Evolutionary conservation across 2,888 invertebrate species (phyloP).

Genomic region (Fragum sueziense): DNA sequence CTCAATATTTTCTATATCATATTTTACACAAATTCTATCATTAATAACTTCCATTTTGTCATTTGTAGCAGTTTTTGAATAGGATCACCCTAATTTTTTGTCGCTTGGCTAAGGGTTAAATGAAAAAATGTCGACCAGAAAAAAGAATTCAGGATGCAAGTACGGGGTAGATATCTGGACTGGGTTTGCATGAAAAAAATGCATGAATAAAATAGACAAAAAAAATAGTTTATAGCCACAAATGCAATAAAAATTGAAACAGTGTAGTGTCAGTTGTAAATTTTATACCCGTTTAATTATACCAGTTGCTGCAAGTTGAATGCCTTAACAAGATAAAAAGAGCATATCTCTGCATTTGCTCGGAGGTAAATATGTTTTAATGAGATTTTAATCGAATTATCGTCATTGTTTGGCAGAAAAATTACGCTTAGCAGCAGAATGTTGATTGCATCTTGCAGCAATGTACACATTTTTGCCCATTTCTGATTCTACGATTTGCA

Average conservation of each 20-base stretch:
- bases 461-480: not conserved
- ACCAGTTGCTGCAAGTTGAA: conserved; percentile 16
- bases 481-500: conserved; percentile 1
- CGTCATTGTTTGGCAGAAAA: conserved; percentile 24
- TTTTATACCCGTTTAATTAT: conserved; percentile 24
- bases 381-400: conserved; percentile 19
- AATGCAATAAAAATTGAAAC: conserved; percentile 17
- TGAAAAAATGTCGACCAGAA: too few species aligned
- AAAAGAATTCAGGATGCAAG: too few species aligned
- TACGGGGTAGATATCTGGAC: too few species aligned
- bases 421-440: conserved; percentile 1
- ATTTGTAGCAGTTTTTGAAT: too few species aligned
- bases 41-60: too few species aligned
- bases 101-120: too few species aligned
- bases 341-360: conserved; percentile 10
- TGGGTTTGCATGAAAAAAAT: not conserved
- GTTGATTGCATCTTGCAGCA: conserved; percentile 20
- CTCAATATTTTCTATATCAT: too few species aligned
- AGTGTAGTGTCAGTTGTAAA: conserved; percentile 13
- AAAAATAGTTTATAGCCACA: not conserved
- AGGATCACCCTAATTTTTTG: too few species aligned
- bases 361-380: conserved; percentile 24
- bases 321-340: conserved; percentile 20
- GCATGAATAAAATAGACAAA: not conserved
- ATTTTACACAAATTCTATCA: too few species aligned